phyloP scores from a whole-genome alignment of 2,888 invertebrate genomes.

The Nasonia oneida region DNA sequence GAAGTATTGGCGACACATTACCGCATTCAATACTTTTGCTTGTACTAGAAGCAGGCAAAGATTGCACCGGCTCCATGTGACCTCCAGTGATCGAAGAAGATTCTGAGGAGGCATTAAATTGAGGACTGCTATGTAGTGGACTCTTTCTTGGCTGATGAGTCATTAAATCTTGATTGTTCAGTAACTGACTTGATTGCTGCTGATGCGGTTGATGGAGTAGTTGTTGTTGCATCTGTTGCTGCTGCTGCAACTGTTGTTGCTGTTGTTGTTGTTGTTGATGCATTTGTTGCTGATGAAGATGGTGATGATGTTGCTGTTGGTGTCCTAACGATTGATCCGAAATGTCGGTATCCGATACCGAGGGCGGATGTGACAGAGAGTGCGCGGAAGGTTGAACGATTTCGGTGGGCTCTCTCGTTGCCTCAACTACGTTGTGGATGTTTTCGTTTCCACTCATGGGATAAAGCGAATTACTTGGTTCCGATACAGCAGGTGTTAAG shows the following conservation, averaged over 20 bases:
- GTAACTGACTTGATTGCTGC: slow-evolving; percentile 60
- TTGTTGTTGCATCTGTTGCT: slow-evolving; percentile 45
- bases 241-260: slow-evolving; percentile 48
- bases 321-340: slow-evolving; percentile 67
- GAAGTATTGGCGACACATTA: slow-evolving; percentile 67
- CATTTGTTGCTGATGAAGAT: slow-evolving; percentile 60
- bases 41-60: slow-evolving; percentile 76
- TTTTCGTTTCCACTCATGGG: slow-evolving; percentile 74
- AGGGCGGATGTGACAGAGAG: slow-evolving; percentile 57
- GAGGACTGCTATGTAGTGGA: slow-evolving; percentile 70
- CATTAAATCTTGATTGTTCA: slow-evolving; percentile 62
- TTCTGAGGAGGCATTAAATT: slow-evolving; percentile 69
- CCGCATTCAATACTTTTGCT: slow-evolving; percentile 74
- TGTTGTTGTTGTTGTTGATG: slow-evolving; percentile 59
- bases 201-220: slow-evolving; percentile 62
- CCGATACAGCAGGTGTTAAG: slow-evolving; percentile 63
- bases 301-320: slow-evolving; percentile 55
- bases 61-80: slow-evolving; percentile 75
- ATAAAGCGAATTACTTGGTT: slow-evolving; percentile 70
- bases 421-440: slow-evolving; percentile 73
- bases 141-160: slow-evolving; percentile 67
- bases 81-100: slow-evolving; percentile 66
- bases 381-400: slow-evolving; percentile 70
- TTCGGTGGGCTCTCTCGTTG: slow-evolving; percentile 71
- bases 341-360: slow-evolving; percentile 67